phyloP scores from a whole-genome alignment of 2,888 invertebrate species.

The Blastobasis lacticolella region DNA sequence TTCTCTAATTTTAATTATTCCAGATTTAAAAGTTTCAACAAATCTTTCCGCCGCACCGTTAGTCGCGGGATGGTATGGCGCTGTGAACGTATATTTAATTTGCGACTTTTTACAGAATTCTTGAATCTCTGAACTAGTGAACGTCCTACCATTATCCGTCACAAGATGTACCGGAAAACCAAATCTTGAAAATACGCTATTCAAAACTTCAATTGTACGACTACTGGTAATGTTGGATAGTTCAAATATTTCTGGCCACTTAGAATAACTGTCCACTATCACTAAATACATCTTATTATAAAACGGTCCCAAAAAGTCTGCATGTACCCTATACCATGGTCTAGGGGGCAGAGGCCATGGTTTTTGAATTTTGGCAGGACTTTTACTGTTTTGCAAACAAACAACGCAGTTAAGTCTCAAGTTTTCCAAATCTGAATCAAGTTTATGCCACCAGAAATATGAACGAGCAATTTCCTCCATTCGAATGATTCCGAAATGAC shows the following conservation, averaged over 20 bases:
- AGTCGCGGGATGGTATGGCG: slow-evolving; percentile 13
- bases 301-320: slow-evolving; percentile 15
- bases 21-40: too few relatives aligned
- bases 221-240: slow-evolving; percentile 8
- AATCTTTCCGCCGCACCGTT: too few relatives aligned
- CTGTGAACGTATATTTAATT: slow-evolving; percentile 11
- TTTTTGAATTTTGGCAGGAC: slow-evolving; percentile 6
- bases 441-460: slow-evolving; percentile 8
- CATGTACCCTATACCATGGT: slow-evolving; percentile 16
- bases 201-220: slow-evolving; percentile 12
- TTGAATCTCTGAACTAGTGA: slow-evolving; percentile 13
- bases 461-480: slow-evolving; percentile 6
- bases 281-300: slow-evolving; percentile 15
- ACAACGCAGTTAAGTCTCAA: slow-evolving; percentile 5
- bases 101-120: slow-evolving; percentile 10
- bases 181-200: slow-evolving; percentile 11
- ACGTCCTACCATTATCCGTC: slow-evolving; percentile 15
- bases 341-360: slow-evolving; percentile 12
- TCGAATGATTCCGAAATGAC: slow-evolving; percentile 8
- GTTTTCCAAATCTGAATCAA: slow-evolving; percentile 4
- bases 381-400: slow-evolving; percentile 4
- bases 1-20: too few relatives aligned
- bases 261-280: slow-evolving; percentile 5
- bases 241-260: slow-evolving; percentile 7
- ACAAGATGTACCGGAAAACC: too few relatives aligned